A percentile compares a stretch with the other conserved stretches of the same genome.
Conservation (phyloP, 2,797 vertebrate species). For the Tragelaphus eurycerus region DNA sequence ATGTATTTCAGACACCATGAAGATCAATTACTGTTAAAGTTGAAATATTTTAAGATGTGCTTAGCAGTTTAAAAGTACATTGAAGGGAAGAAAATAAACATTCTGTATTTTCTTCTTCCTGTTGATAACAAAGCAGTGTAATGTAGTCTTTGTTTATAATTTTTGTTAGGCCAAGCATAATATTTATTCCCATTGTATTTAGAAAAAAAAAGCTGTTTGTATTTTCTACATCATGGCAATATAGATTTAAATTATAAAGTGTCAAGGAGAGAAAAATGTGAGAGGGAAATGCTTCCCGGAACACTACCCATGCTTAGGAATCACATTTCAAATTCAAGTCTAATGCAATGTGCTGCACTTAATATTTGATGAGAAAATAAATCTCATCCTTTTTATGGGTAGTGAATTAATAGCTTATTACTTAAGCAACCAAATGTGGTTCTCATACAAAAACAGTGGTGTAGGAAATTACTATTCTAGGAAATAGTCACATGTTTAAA, state of each 20-base stretch:
- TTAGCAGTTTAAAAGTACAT: constrained; percentile 3
- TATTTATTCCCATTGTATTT: neutral
- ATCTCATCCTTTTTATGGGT: constrained; percentile 12
- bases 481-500: neutral
- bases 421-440: constrained; percentile 25
- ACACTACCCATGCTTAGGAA: neutral
- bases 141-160: neutral
- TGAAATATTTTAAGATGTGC: neutral
- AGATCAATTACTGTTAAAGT: neutral
- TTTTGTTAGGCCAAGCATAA: neutral
- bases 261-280: neutral
- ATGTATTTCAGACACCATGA: neutral
- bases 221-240: neutral
- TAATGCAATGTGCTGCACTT: neutral
- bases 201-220: neutral
- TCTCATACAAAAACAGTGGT: constrained; percentile 29
- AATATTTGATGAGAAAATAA: constrained; percentile 58
- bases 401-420: constrained; percentile 48
- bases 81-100: neutral
- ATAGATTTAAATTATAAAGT: constrained; percentile 3
- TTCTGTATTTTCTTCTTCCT: neutral
- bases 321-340: constrained; percentile 23
- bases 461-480: neutral
- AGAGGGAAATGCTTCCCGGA: neutral
- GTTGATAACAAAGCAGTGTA: neutral